These are phyloP conservation scores for Eciton burchellii DNA, from an alignment of 1,140 invertebrate genomes.

Conservation along the genomic window DNA sequence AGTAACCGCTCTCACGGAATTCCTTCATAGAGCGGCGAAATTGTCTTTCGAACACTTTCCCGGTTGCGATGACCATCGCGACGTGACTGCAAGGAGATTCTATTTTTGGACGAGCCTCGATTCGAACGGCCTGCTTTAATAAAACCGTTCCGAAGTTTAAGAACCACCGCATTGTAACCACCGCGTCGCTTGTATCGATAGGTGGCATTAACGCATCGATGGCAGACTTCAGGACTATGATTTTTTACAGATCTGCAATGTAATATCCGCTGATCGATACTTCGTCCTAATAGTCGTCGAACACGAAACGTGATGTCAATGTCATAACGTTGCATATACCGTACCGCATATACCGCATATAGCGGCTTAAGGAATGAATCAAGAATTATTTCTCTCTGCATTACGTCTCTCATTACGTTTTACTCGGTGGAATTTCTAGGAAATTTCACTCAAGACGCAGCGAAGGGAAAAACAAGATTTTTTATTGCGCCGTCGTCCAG, in stretches of 20 bases:
- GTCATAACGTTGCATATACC: not conserved
- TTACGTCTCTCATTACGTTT: not conserved
- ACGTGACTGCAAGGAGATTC: slow-evolving; percentile 6
- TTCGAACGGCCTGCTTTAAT: slow-evolving; percentile 15
- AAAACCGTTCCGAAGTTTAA: not conserved
- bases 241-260: slow-evolving; percentile 13
- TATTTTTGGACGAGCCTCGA: slow-evolving; percentile 30
- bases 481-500: not conserved
- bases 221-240: slow-evolving; percentile 5
- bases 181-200: not conserved
- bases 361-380: not conserved
- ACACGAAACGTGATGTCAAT: slow-evolving; percentile 16
- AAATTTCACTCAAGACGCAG: not conserved
- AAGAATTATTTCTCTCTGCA: slow-evolving; percentile 3
- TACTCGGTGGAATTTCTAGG: not conserved
- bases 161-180: no score
- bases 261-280: slow-evolving; percentile 3
- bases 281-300: not conserved
- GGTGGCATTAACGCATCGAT: not conserved
- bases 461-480: not conserved
- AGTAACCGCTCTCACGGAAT: slow-evolving; percentile 20
- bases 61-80: not conserved
- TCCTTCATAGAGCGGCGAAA: not conserved
- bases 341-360: not conserved
- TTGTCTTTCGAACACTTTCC: slow-evolving; percentile 15